These are phyloP conservation scores for Drosophila athabasca DNA, from an alignment of 1,140 invertebrate genomes.

Conservation along the genomic window DNA sequence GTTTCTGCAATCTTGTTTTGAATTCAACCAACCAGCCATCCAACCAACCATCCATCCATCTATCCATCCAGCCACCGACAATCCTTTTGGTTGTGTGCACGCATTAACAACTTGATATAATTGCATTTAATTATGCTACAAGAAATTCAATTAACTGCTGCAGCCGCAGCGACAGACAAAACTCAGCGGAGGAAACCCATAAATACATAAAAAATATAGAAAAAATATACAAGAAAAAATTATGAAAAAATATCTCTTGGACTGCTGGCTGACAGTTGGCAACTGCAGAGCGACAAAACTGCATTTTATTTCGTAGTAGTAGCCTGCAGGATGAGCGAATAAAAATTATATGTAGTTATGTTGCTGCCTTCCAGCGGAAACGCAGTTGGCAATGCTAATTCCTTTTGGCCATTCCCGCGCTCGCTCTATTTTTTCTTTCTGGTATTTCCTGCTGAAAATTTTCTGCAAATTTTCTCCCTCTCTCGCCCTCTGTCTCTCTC, in stretches of 20 bases:
- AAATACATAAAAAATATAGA: conserved; percentile 5
- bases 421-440: conserved; percentile 19
- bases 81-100: conserved; percentile 16
- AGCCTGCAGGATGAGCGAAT: conserved; percentile 24
- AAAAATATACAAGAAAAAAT: conserved; percentile 1
- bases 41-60: neutral
- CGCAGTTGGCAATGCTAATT: conserved; percentile 69
- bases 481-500: conserved; percentile 18
- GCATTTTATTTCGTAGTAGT: conserved; percentile 31
- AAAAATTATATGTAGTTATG: conserved; percentile 61
- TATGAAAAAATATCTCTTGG: conserved; percentile 36
- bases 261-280: conserved; percentile 14
- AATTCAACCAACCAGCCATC: neutral
- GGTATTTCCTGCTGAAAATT: conserved; percentile 51
- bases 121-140: conserved; percentile 68
- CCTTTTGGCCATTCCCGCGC: conserved; percentile 51
- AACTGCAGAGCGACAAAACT: conserved; percentile 6
- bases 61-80: neutral
- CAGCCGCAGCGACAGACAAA: conserved; percentile 21
- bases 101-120: conserved; percentile 54
- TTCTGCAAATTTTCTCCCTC: conserved; percentile 44
- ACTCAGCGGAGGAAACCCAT: conserved; percentile 1
- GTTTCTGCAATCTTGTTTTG: neutral
- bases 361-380: conserved; percentile 60
- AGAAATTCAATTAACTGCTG: conserved; percentile 64